phyloP scores from a whole-genome alignment of 35 echinoderm and acorn worm genomes.

The Lytechinus variegatus region DNA sequence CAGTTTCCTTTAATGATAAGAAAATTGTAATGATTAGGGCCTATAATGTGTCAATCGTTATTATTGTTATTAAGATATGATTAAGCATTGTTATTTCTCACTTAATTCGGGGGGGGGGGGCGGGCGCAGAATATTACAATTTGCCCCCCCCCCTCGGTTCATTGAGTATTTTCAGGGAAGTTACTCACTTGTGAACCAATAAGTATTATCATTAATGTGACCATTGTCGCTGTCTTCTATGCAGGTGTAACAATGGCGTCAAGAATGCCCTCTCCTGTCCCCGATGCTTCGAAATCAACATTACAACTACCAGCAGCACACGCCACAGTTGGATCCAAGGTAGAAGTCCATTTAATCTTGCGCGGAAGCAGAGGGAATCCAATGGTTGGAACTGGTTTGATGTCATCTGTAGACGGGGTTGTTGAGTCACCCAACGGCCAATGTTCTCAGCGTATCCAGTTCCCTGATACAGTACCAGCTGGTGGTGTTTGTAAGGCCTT shows the following conservation, averaged over 20 bases:
- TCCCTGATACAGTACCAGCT: neutral
- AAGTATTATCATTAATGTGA: neutral
- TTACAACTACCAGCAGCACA: neutral
- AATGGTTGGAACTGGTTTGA: neutral
- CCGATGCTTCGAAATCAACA: neutral
- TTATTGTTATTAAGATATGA: too few relatives aligned
- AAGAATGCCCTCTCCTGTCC: neutral
- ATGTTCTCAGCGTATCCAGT: neutral
- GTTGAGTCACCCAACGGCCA: neutral
- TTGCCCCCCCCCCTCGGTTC: too few relatives aligned
- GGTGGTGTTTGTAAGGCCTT: neutral
- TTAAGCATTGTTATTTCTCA: too few relatives aligned
- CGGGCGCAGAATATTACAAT: too few relatives aligned
- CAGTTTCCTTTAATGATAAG: too few relatives aligned
- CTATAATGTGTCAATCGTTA: too few relatives aligned
- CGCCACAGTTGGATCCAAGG: neutral
- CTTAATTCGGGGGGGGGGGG: too few relatives aligned
- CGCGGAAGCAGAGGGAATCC: neutral
- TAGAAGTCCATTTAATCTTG: neutral
- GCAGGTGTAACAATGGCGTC: constrained; percentile 10
- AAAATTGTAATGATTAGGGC: too few relatives aligned
- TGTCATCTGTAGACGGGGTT: neutral
- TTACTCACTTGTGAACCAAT: too few relatives aligned
- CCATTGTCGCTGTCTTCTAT: neutral
- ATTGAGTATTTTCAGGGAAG: too few relatives aligned